Percentiles rank a stretch among this genome's conserved stretches.
Evolutionary conservation across 2,113 vertebrate species (phyloP).

Genomic region (Clarias batrachus): DNA sequence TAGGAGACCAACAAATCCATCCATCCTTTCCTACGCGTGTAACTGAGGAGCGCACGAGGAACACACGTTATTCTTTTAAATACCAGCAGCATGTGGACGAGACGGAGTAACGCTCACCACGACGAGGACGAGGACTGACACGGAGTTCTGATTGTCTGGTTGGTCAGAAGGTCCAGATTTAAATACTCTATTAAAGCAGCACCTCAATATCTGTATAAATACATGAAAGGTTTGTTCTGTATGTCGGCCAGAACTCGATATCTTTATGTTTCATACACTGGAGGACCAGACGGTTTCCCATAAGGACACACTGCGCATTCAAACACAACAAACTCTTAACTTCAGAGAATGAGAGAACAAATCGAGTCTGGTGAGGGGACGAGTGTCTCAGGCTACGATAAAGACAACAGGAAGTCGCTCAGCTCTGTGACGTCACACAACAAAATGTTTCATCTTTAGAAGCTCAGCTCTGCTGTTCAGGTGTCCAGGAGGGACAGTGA

Average conservation of each 20-base stretch:
- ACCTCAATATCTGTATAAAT: too few relatives aligned
- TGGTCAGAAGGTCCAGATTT: not conserved
- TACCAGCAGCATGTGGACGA: not conserved
- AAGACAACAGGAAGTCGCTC: too few relatives aligned
- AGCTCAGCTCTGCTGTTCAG: not conserved
- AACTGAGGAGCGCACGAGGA: not conserved
- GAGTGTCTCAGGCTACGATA: too few relatives aligned
- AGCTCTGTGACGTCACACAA: not conserved
- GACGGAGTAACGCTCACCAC: not conserved
- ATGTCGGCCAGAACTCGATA: too few relatives aligned
- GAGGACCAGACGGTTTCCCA: not conserved
- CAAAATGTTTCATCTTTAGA: not conserved
- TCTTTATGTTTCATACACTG: too few relatives aligned
- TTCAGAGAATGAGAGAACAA: not conserved
- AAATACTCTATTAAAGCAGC: not conserved
- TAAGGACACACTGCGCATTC: not conserved
- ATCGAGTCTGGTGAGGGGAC: too few relatives aligned
- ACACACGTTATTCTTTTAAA: not conserved
- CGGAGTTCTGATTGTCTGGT: not conserved
- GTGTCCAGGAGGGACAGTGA: too few relatives aligned
- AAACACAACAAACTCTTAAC: not conserved
- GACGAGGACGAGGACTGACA: not conserved
- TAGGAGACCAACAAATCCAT: slow-evolving; percentile 1
- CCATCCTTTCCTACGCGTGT: not conserved
- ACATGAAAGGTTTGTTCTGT: too few relatives aligned